Percentiles rank a stretch among this genome's conserved stretches.
phyloP scores from a whole-genome alignment of 92 coral and sea anemone species.

The Montipora capitata region DNA sequence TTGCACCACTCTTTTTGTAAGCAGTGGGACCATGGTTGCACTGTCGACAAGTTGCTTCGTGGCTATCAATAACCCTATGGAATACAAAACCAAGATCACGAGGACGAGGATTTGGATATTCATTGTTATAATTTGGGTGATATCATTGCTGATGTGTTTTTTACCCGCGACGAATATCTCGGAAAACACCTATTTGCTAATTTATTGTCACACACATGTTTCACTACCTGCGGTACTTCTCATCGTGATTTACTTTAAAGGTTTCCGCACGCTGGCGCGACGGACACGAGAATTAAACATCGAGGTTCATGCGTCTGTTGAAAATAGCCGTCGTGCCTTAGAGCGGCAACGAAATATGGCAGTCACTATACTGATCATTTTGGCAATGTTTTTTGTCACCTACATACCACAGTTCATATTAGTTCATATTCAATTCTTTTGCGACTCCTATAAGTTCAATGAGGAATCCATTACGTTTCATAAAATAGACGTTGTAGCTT shows the following conservation, averaged over 20 bases:
- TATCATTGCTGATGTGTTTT: constrained; percentile 47
- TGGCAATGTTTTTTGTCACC: constrained; percentile 38
- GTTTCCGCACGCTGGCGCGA: constrained; percentile 25
- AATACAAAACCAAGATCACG: constrained; percentile 47
- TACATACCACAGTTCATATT: constrained; percentile 42
- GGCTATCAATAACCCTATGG: constrained; percentile 58
- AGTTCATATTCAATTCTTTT: constrained; percentile 29
- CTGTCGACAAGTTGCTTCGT: constrained; percentile 48
- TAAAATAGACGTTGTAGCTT: constrained; percentile 24
- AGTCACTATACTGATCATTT: constrained; percentile 29
- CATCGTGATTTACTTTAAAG: constrained; percentile 26
- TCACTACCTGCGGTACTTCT: constrained; percentile 52
- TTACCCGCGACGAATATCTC: constrained; percentile 57
- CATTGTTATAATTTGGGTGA: constrained; percentile 39
- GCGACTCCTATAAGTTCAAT: constrained; percentile 17
- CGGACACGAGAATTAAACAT: constrained; percentile 27
- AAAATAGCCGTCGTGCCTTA: constrained; percentile 28
- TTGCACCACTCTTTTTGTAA: constrained; percentile 54
- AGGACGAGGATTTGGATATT: constrained; percentile 10
- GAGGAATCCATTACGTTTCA: constrained; percentile 32
- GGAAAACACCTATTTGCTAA: constrained; percentile 12
- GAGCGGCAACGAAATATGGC: constrained; percentile 39
- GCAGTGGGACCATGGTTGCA: constrained; percentile 57
- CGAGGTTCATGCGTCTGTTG: not conserved
- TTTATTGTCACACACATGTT: constrained; percentile 73